Percentiles rank a stretch among this genome's conserved stretches.
Conservation (phyloP, 2,113 vertebrate species). For the Xenus cinereus region DNA sequence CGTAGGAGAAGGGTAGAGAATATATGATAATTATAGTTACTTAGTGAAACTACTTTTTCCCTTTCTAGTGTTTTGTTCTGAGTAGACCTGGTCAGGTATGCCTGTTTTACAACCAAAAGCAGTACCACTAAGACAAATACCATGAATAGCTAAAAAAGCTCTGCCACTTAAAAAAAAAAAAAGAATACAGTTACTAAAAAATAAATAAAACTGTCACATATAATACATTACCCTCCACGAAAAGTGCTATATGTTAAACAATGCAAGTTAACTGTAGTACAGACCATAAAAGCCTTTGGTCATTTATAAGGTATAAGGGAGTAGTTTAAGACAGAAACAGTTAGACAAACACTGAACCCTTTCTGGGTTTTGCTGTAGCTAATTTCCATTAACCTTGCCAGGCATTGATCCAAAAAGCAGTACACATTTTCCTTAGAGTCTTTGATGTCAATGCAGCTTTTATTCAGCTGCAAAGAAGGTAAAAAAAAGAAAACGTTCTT, state of each 20-base stretch:
- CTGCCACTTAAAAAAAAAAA: neutral
- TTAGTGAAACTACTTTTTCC: neutral
- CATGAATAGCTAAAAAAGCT: neutral
- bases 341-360: neutral
- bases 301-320: neutral
- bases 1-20: neutral
- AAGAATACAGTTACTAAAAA: neutral
- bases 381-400: conserved; percentile 27
- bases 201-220: neutral
- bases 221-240: neutral
- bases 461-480: neutral
- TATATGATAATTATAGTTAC: neutral
- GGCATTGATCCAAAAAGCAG: conserved; percentile 24
- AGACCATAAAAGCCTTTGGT: neutral
- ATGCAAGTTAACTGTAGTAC: neutral
- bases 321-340: neutral
- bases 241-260: neutral
- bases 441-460: conserved; percentile 5
- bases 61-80: neutral
- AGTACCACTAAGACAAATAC: neutral
- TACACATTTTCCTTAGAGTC: neutral
- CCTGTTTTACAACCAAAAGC: neutral
- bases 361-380: neutral
- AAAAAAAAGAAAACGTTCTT: neutral
- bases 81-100: neutral